These are phyloP conservation scores for Lysiphlebus fabarum DNA, from an alignment of 1,140 invertebrate genomes.

Conservation along the genomic window DNA sequence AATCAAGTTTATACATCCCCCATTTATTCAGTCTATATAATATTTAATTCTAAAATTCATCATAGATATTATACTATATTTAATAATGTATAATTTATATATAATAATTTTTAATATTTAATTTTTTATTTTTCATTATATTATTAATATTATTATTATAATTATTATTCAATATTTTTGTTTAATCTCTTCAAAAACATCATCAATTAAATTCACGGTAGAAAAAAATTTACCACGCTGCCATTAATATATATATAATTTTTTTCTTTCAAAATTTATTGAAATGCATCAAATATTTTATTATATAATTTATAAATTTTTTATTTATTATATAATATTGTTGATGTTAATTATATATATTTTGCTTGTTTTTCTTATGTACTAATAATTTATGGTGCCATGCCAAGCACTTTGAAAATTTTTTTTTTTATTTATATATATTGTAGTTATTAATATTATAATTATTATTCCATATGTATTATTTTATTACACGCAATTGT, in stretches of 20 bases:
- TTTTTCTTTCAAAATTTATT: slow-evolving; percentile 17
- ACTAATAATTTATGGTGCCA: slow-evolving; percentile 56
- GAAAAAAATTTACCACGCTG: slow-evolving; percentile 1
- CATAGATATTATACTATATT: slow-evolving; percentile 56
- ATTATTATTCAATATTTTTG: slow-evolving; percentile 34
- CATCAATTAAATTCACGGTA: background rate
- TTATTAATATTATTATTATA: no score
- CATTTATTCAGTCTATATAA: slow-evolving; percentile 31
- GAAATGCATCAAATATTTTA: slow-evolving; percentile 22
- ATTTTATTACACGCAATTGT: no score
- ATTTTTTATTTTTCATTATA: no score
- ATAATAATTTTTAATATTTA: slow-evolving; percentile 54
- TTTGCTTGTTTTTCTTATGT: slow-evolving; percentile 55
- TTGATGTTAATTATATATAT: slow-evolving; percentile 56
- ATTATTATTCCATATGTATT: no score
- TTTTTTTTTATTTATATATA: no score
- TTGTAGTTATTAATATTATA: no score
- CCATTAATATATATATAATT: slow-evolving; percentile 3
- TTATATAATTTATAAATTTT: slow-evolving; percentile 43
- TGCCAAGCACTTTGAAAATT: slow-evolving; percentile 47
- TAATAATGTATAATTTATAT: slow-evolving; percentile 49
- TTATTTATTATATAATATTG: slow-evolving; percentile 54
- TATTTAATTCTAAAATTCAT: slow-evolving; percentile 49
- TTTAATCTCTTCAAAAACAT: slow-evolving; percentile 26
- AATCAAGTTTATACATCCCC: background rate